phyloP scores from a whole-genome alignment of 2,797 vertebrate genomes.

The Darevskia mixta region DNA sequence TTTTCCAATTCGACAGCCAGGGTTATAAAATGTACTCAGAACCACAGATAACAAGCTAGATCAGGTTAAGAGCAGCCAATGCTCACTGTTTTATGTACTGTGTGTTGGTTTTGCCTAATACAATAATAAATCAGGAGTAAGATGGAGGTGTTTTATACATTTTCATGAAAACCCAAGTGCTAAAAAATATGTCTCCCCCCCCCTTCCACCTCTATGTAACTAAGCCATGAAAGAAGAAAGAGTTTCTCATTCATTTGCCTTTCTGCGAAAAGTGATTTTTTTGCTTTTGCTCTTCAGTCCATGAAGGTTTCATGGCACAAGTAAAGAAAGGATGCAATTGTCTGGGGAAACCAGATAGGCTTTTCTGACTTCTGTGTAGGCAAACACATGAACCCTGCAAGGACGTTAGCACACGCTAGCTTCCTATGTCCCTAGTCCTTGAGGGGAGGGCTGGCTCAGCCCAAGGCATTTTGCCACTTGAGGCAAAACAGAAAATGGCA shows the following conservation, averaged over 20 bases:
- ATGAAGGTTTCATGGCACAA: constrained; percentile 29
- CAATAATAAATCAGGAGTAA: constrained; percentile 75
- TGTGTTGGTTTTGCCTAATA: constrained; percentile 71
- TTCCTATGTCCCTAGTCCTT: no score
- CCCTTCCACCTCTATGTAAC: no score
- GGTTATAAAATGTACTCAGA: constrained; percentile 81
- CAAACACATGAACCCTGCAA: no score
- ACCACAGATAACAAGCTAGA: constrained; percentile 78
- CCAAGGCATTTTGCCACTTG: no score
- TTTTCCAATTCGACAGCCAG: constrained; percentile 75
- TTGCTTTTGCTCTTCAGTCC: constrained; percentile 5
- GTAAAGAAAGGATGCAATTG: no score
- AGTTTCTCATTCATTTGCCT: not conserved
- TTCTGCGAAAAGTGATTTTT: constrained; percentile 36
- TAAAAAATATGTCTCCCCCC: constrained; percentile 44
- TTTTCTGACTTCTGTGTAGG: not conserved
- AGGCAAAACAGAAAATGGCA: no score
- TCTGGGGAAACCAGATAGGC: not conserved
- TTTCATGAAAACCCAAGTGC: constrained; percentile 61
- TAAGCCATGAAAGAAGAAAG: constrained; percentile 54
- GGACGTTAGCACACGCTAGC: no score
- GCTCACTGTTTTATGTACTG: constrained; percentile 74
- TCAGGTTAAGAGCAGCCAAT: constrained; percentile 61
- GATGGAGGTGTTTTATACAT: constrained; percentile 64
- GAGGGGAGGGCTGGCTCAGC: no score